Conservation (phyloP, 2,797 vertebrate genomes). For the Acanthurus tractus region DNA sequence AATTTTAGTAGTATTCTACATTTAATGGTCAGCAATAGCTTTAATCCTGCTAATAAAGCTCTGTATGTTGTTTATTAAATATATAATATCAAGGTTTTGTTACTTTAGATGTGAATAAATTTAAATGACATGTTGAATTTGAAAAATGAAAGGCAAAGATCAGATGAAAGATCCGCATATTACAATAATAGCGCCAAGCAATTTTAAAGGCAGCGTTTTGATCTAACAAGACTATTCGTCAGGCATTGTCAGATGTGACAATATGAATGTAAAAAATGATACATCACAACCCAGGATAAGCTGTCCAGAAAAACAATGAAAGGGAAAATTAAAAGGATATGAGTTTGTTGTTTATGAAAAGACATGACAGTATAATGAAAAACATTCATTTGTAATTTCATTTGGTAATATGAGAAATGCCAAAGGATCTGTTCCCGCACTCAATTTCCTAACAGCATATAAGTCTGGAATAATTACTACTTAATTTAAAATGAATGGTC, state of each 20-base stretch:
- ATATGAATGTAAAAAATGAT: neutral
- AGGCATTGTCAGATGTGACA: too few relatives aligned
- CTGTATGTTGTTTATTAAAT: neutral
- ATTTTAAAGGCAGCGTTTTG: too few relatives aligned
- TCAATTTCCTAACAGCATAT: conserved; percentile 5
- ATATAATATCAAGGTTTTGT: neutral
- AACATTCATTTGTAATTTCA: conserved; percentile 28
- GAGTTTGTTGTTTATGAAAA: neutral
- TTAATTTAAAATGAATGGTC: conserved; percentile 11
- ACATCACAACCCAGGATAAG: neutral
- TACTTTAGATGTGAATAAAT: neutral
- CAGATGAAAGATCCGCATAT: too few relatives aligned
- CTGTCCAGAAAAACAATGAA: neutral
- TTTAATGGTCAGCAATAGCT: neutral
- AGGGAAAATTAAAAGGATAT: conserved; percentile 7
- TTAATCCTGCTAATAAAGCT: neutral
- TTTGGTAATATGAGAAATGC: conserved; percentile 32
- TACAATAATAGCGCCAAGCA: too few relatives aligned
- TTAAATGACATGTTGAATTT: too few relatives aligned
- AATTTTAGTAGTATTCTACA: neutral
- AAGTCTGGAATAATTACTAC: neutral
- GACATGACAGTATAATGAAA: conserved; percentile 3
- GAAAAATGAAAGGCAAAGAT: too few relatives aligned
- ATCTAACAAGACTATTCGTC: too few relatives aligned
- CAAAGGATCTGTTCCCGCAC: conserved; percentile 5